These are phyloP conservation scores for Diadophis punctatus DNA, from an alignment of 2,113 vertebrate genomes.

Conservation along the genomic window DNA sequence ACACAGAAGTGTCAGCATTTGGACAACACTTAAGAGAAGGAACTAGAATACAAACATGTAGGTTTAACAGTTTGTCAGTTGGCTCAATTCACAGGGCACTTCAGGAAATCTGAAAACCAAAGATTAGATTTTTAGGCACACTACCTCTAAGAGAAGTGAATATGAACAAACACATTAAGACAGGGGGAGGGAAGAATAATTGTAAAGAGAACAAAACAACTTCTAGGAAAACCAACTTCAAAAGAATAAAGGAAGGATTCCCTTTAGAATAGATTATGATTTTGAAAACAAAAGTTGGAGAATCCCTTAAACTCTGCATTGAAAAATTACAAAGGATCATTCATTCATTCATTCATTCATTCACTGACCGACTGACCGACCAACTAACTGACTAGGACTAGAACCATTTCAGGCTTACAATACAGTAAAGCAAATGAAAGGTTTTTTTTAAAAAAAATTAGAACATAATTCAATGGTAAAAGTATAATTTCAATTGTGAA, in stretches of 20 bases:
- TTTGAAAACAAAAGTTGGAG: not conserved
- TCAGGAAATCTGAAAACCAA: not conserved
- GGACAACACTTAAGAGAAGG: not conserved
- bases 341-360: too few relatives aligned
- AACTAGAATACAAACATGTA: not conserved
- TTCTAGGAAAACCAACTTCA: not conserved
- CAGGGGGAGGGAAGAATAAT: not conserved
- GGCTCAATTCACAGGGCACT: not conserved
- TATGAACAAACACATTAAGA: not conserved
- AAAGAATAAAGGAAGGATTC: not conserved
- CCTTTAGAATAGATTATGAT: not conserved
- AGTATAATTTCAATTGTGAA: too few relatives aligned
- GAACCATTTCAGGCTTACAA: too few relatives aligned
- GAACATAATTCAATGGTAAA: too few relatives aligned
- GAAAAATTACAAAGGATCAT: not conserved
- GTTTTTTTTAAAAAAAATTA: too few relatives aligned
- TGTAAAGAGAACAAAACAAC: not conserved
- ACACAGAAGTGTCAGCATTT: not conserved
- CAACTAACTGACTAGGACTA: too few relatives aligned
- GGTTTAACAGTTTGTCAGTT: not conserved
- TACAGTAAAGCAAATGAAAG: too few relatives aligned
- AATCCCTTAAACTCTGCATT: not conserved
- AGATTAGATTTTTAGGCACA: not conserved
- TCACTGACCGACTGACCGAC: too few relatives aligned
- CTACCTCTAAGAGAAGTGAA: not conserved